These are phyloP conservation scores for Centropus bengalensis DNA, from an alignment of 2,113 vertebrate species.

Conservation along the genomic window DNA sequence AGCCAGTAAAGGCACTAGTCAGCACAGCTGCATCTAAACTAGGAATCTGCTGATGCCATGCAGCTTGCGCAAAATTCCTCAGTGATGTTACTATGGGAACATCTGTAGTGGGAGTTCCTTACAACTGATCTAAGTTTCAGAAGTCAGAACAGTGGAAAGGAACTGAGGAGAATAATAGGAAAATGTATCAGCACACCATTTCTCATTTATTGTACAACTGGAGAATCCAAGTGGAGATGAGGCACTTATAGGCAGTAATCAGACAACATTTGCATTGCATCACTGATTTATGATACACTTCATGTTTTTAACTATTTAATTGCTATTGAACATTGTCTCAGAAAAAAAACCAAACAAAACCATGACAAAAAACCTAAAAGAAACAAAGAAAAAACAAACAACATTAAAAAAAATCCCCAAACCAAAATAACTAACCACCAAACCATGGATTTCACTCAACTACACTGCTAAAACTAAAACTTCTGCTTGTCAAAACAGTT, in stretches of 20 bases:
- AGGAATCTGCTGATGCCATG: background rate
- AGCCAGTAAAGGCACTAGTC: background rate
- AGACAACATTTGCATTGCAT: background rate
- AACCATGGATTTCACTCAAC: background rate
- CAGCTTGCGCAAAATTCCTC: background rate
- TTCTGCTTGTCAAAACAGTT: background rate
- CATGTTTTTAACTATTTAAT: background rate
- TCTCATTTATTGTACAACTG: background rate
- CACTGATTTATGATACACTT: rapidly evolving
- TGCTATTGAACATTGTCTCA: background rate
- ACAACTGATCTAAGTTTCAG: background rate
- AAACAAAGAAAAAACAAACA: too few species aligned
- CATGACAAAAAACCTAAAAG: too few species aligned
- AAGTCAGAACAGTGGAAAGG: background rate
- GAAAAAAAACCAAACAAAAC: background rate
- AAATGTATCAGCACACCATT: background rate
- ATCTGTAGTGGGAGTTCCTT: background rate
- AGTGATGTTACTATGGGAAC: background rate
- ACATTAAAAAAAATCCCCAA: too few species aligned
- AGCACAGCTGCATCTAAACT: background rate
- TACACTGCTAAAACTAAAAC: background rate
- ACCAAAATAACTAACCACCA: too few species aligned
- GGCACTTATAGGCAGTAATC: background rate
- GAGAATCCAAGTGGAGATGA: background rate
- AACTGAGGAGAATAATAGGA: background rate